Evolutionary conservation across 37 sponge, comb jelly and placozoan species (phyloP), one percentile per base, ranked within the genome.

Genomic region (Ephydatia muelleri): DNA sequence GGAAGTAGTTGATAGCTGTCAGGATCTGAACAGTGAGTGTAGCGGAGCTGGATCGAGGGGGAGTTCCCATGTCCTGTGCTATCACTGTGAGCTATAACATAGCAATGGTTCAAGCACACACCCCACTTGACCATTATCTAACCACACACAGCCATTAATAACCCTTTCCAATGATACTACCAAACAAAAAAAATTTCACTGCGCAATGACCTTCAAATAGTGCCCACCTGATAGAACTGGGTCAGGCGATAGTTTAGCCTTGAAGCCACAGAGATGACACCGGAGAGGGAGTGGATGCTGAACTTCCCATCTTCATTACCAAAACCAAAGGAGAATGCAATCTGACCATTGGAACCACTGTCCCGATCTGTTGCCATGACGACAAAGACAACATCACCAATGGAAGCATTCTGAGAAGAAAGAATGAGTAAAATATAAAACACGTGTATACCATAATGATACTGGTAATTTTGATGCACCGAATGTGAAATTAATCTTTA

Each of bases 341-440:
- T 16, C 2, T 38, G 34, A 22, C 67, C 90, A 85, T 80, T 84
- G n/a, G 37, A 23, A 22, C 84, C 90, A n/a, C 38, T 31, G 67
- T 89, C 89, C 5, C 21, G 36, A 90, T 90, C 90, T 2, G 76
- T 84, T 14, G 90, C 90, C 47, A 77, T 75, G 25, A 83, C 82
- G 2, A 25, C 36, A 68, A 67, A 90, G 3, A 90, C 43, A 2
- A n/a, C 38, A 40, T 67, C 76, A 13, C 77, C 77, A 37, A 26
- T 12, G 36, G 3, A 13, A 25, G 82, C 27, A 29, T 34, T 48
- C 88, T 87, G 70, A 9, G 34, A 25, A 76, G 29, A n/a, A 74
- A 29, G 13, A 12, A 57, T n/a, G n/a, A n/a, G n/a, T n/a, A n/a
- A n/a, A n/a, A n/a, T n/a, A 11, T 43, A 43, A 43, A 43, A 43